Evolutionary conservation across 2,888 invertebrate species (phyloP).

Genomic region (Vannuccia rotundouncinata): DNA sequence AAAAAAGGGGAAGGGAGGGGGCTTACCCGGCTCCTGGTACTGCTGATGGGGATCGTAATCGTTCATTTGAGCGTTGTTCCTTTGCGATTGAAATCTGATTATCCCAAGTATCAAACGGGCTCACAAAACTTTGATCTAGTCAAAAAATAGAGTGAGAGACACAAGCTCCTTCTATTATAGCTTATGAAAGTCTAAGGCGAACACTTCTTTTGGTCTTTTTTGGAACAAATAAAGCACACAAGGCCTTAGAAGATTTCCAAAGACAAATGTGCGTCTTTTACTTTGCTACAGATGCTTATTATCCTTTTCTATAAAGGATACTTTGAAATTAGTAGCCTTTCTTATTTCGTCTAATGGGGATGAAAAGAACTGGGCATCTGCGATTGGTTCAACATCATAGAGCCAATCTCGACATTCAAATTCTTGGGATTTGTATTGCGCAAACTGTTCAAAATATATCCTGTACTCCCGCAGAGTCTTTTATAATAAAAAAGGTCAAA

Average conservation of each 20-base stretch:
- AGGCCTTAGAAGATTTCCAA: background rate
- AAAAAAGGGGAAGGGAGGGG: background rate
- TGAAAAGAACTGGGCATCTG: background rate
- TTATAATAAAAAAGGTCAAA: background rate
- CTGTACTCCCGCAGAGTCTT: background rate
- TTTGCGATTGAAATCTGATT: background rate
- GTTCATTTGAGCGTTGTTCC: background rate
- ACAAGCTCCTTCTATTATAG: too few relatives aligned
- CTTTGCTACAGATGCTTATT: background rate
- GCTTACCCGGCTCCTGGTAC: background rate
- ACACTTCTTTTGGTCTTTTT: background rate
- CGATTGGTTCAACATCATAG: background rate
- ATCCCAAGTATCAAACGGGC: background rate
- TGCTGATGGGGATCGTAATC: background rate
- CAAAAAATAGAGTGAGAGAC: background rate
- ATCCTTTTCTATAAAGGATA: background rate
- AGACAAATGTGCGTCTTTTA: background rate
- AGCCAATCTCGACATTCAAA: background rate
- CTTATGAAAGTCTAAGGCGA: background rate
- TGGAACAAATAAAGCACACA: background rate
- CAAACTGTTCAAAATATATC: background rate
- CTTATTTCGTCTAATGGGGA: background rate
- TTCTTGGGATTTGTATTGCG: background rate
- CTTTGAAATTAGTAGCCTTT: background rate
- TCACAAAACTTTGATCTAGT: background rate